A percentile compares a stretch with the other conserved stretches of the same genome.
phyloP scores from a whole-genome alignment of 2,113 vertebrate genomes.

The Laticauda laticaudata region DNA sequence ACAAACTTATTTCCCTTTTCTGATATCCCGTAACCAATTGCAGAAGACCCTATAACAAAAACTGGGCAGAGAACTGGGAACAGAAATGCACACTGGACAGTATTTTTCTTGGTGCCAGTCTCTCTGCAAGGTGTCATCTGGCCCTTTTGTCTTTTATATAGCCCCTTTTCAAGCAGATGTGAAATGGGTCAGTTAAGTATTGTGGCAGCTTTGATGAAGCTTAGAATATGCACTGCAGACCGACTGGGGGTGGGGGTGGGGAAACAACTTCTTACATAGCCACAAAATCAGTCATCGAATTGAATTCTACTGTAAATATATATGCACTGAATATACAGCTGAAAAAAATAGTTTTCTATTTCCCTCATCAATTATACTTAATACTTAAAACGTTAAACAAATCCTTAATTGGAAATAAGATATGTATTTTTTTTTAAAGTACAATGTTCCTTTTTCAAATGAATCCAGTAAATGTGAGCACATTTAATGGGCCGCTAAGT shows the following conservation, averaged over 20 bases:
- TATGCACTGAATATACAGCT: not conserved
- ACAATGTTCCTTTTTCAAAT: not conserved
- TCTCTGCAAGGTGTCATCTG: not conserved
- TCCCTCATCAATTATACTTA: not conserved
- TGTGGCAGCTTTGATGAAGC: slow-evolving; percentile 13
- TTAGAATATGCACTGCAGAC: slow-evolving; percentile 9
- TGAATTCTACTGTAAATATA: slow-evolving; percentile 3
- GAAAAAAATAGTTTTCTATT: not conserved
- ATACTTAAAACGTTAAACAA: not conserved
- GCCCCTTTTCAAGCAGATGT: slow-evolving; percentile 8
- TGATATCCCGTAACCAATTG: not conserved
- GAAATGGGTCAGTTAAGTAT: slow-evolving; percentile 10
- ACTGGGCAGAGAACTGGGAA: not conserved
- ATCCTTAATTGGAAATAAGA: not conserved
- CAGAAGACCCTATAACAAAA: not conserved
- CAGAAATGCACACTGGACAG: not conserved
- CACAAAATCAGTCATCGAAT: not conserved
- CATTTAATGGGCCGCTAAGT: not conserved
- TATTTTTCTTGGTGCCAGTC: not conserved
- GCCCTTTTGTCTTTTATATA: slow-evolving; percentile 1
- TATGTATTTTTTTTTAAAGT: not conserved
- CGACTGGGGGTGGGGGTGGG: not conserved
- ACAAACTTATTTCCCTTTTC: not conserved
- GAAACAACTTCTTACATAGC: not conserved
- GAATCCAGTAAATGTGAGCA: not conserved